phyloP scores from a whole-genome alignment of 2,797 vertebrate species.

The Myotis planiceps region DNA sequence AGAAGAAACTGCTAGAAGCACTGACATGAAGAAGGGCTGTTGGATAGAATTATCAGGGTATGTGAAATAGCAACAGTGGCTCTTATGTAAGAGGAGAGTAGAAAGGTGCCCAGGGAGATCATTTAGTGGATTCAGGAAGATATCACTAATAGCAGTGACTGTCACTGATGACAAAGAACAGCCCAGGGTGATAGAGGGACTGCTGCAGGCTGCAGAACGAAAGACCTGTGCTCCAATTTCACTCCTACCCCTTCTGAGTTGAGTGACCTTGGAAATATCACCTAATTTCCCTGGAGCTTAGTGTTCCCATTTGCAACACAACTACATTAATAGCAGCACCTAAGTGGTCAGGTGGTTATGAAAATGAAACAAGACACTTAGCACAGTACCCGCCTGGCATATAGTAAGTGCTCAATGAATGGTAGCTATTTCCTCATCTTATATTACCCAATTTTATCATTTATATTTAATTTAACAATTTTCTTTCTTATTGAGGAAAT shows the following conservation, averaged over 20 bases:
- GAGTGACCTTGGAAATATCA: not conserved
- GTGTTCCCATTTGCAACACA: not conserved
- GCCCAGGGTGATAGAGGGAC: not conserved
- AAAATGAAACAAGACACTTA: not conserved
- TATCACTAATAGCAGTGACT: not conserved
- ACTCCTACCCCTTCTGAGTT: not conserved
- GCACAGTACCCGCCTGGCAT: not conserved
- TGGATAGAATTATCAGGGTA: not conserved
- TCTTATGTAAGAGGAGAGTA: not conserved
- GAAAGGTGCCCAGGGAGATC: not conserved
- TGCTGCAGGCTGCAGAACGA: not conserved
- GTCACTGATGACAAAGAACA: not conserved
- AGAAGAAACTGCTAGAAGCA: not conserved
- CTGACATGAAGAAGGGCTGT: not conserved
- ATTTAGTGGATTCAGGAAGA: not conserved
- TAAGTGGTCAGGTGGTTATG: not conserved
- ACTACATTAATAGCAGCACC: not conserved
- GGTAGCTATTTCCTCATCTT: not conserved
- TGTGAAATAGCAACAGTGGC: not conserved
- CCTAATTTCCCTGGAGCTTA: not conserved
- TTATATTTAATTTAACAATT: not conserved
- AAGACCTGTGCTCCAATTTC: not conserved
- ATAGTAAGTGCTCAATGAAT: not conserved
- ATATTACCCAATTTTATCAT: not conserved
- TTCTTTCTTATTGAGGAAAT: slow-evolving; percentile 15